Evolutionary conservation across 2,888 invertebrate species (phyloP), one percentile per base, ranked within the genome.

Genomic region (Cosmopolites sordidus): DNA sequence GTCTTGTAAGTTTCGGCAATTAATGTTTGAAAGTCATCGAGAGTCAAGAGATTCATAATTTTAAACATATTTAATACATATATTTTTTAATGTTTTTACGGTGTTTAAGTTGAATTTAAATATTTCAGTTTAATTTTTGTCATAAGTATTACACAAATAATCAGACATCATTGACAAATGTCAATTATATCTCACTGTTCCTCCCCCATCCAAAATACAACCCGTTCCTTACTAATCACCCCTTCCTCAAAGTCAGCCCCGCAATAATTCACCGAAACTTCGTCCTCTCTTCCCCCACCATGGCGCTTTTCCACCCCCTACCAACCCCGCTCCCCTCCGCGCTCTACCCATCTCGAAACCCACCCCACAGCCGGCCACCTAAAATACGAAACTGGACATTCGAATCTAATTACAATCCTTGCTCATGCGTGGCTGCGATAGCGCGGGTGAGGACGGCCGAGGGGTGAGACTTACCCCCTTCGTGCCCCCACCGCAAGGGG

Each of bases 391-490:
- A 75, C 74, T 75, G 75, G 75, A 76, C 75, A 75, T 75, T 75
- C 74, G 74, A 75, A 76, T 76, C 76, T 76, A 76, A 76, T 76
- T 76, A 76, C 73, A 72, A 74, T 74, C 74, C 73, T 73, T 73
- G 74, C 74, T 74, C 75, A 75, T 75, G 74, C 74, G 74, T 74
- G 52, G 51, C 56, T 47, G 42, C 48, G 46, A 56, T 52, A 49
- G 43, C 59, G 64, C 64, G 64, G 2, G 33, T 40, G 54, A 44
- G 49, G 16, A 33, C 3, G 12, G 33, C 38, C 27, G 30, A 47
- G 51, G 12, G 56, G 52, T 52, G 48, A 48, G 56, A 63, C 63
- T 64, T 63, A 62, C 63, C 61, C 60, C 63, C 61, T 60, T 53
- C 53, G 49, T 43, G 50, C 52, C 56, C 55, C 50, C 58, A 52